Evolutionary conservation across 1,140 invertebrate genomes (phyloP), one percentile per base, ranked within the genome.

Genomic region (Pseudobourletiella spinata): DNA sequence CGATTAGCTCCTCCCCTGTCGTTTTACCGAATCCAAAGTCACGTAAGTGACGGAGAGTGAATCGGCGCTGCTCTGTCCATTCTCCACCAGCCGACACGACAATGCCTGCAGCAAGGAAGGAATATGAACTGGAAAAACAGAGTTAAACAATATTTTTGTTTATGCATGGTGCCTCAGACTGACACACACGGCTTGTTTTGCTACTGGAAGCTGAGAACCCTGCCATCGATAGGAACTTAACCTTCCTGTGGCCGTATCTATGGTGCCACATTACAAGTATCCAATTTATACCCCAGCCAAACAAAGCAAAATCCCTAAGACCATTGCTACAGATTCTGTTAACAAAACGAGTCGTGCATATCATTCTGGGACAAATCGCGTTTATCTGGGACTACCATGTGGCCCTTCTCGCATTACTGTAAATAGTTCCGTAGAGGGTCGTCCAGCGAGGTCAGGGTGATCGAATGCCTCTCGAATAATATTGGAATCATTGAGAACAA

Each of bases 1-100:
- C 56, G 15, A 82, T 75, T 55, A 78, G 72, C 24, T 73, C 70
- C 65, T 81, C 80, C 74, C 82, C 77, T 0, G 72, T 73, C n/a
- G 56, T 69, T 63, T 71, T 74, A 1, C 76, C 77, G 44, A 78
- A 69, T 8, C 77, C 78, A 35, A 78, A 71, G 26, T 75, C 68
- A 39, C 72, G 61, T 14, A 79, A 69, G 4, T 75, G 73, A 16
- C 66, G 66, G 25, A 78, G 59, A 3, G 73, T 52, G 58, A 75
- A 77, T 35, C 71, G 69, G 20, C 76, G 65, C 43, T 79, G 75
- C 71, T 80, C 78, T 70, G 75, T 70, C n/a, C n/a, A n/a, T n/a
- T n/a, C n/a, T n/a, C n/a, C n/a, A n/a, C n/a, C n/a, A n/a, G n/a
- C n/a, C n/a, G n/a, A n/a, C n/a, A n/a, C n/a, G n/a, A n/a, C n/a